These are phyloP conservation scores for Popillia japonica DNA, from an alignment of 1,140 invertebrate genomes.

Conservation along the genomic window DNA sequence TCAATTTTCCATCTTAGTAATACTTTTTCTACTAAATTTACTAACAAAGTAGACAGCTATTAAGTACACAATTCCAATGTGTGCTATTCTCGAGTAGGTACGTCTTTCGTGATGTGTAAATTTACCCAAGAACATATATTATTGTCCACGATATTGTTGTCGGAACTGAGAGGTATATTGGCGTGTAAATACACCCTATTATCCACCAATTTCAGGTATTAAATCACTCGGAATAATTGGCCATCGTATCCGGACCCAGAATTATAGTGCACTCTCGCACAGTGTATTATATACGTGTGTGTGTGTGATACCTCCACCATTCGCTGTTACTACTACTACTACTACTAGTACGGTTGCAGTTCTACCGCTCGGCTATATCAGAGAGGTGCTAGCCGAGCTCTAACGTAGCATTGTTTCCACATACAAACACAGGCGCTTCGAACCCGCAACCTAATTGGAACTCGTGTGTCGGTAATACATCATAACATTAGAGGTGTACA, in stretches of 20 bases:
- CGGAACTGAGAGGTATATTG: slow-evolving; percentile 57
- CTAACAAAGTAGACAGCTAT: too few species aligned
- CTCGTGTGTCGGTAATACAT: slow-evolving; percentile 31
- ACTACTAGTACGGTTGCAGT: neutral
- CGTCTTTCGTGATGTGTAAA: slow-evolving; percentile 35
- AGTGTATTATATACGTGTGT: neutral
- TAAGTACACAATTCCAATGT: slow-evolving; percentile 2
- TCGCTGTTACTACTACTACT: neutral
- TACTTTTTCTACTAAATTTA: too few species aligned
- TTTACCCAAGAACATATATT: slow-evolving; percentile 41
- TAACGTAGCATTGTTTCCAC: slow-evolving; percentile 21
- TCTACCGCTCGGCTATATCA: neutral
- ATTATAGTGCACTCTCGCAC: slow-evolving; percentile 41
- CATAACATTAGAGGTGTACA: slow-evolving; percentile 35
- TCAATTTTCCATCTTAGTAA: too few species aligned
- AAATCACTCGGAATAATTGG: slow-evolving; percentile 59
- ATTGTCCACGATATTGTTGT: slow-evolving; percentile 49
- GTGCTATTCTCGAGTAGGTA: slow-evolving; percentile 14
- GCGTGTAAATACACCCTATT: slow-evolving; percentile 57
- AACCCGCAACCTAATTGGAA: slow-evolving; percentile 13
- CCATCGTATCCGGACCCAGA: slow-evolving; percentile 43
- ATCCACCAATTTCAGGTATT: slow-evolving; percentile 58
- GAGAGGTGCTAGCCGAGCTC: neutral
- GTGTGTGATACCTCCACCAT: neutral
- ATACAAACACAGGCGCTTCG: neutral